Percentiles rank a stretch among this genome's conserved stretches.
Conservation (phyloP, 2,113 vertebrate genomes). For the Campylomormyrus numenius region DNA sequence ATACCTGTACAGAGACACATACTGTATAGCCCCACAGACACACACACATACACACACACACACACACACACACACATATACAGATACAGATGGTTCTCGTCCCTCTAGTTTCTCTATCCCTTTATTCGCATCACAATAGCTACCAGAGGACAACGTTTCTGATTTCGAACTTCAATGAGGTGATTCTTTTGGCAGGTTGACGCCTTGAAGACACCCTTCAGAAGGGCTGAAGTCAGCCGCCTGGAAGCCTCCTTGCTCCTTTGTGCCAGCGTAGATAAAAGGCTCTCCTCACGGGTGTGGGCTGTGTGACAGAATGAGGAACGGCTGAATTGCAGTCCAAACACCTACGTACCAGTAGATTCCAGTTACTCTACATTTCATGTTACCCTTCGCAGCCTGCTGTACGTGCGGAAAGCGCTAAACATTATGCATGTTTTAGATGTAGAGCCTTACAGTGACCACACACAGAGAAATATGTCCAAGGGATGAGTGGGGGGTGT, state of each 20-base stretch:
- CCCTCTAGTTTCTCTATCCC: not conserved
- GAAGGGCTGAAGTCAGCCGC: not conserved
- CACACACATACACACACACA: not conserved
- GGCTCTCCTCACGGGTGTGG: not conserved
- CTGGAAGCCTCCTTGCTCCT: not conserved
- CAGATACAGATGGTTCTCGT: not conserved
- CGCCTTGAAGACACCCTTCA: not conserved
- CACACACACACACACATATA: not conserved
- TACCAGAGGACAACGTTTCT: not conserved
- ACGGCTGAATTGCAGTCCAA: not conserved
- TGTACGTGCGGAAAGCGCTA: not conserved
- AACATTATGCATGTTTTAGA: not conserved
- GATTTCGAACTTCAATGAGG: not conserved
- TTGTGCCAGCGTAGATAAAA: not conserved
- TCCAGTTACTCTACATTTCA: not conserved
- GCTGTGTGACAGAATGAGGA: not conserved
- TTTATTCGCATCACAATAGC: not conserved
- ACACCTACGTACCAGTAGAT: not conserved
- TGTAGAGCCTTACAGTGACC: not conserved
- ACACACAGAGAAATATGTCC: not conserved
- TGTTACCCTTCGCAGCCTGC: not conserved
- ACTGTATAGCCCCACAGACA: too few relatives aligned
- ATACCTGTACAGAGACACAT: not conserved
- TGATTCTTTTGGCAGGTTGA: not conserved
- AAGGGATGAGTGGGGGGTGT: not conserved